Evolutionary conservation across 1,140 invertebrate genomes (phyloP).

Genomic region (Dinothrombium tinctorium): DNA sequence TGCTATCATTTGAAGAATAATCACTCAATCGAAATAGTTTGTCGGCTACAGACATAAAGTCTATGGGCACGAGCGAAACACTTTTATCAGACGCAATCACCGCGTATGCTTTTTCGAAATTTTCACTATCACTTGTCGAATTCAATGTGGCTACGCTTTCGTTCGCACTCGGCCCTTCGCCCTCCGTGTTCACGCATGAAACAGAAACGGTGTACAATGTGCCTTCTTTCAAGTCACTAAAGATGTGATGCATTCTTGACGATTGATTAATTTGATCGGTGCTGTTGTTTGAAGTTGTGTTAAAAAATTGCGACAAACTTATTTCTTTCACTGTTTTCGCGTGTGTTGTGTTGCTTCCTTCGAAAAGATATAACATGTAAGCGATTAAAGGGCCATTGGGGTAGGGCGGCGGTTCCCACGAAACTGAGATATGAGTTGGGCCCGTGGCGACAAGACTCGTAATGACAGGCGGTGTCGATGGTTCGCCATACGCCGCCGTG

Average conservation of each 20-base stretch:
- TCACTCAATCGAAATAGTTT: no score
- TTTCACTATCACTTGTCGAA: no score
- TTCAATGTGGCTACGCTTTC: no score
- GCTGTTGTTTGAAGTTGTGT: no score
- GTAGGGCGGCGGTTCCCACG: slow-evolving; percentile 61
- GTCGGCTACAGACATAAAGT: no score
- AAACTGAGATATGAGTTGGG: slow-evolving; percentile 52
- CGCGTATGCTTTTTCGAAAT: no score
- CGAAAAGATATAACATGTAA: slow-evolving; percentile 44
- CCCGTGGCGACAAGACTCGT: slow-evolving; percentile 46
- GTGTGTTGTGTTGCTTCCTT: no score
- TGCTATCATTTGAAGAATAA: no score
- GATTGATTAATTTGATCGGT: neutral
- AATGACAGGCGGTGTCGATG: slow-evolving; percentile 27
- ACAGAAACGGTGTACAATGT: slow-evolving; percentile 48
- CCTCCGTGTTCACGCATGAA: slow-evolving; percentile 49
- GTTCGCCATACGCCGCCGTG: neutral
- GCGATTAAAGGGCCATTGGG: slow-evolving; percentile 63
- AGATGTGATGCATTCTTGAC: slow-evolving; percentile 38
- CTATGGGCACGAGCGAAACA: no score
- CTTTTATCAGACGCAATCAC: no score
- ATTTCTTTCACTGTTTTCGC: no score
- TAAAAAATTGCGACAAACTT: no score
- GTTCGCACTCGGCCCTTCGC: slow-evolving; percentile 46
- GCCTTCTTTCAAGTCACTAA: slow-evolving; percentile 44